Evolutionary conservation across 2,113 vertebrate genomes (phyloP), one percentile per base, ranked within the genome.

Genomic region (Piliocolobus tephrosceles): DNA sequence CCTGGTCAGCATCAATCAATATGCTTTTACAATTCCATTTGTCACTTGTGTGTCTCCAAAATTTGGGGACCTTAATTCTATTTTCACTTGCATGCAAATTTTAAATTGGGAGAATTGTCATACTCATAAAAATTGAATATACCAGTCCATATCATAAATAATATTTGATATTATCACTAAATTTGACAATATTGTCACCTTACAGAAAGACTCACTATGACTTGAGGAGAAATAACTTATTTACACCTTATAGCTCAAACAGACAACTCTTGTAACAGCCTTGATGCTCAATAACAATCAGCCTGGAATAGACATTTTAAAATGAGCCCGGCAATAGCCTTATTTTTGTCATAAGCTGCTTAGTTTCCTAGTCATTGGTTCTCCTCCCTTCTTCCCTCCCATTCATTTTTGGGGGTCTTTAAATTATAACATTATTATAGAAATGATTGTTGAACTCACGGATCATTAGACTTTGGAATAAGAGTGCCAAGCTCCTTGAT

Each of bases 401-500:
- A 96, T 81, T 20, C 45, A 81, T 68, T 96, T 94, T 84, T 17
- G 4, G 81, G 66, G 72, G 8, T 92, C 96, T 58, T 97, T 97
- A 98, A 97, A 96, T 35, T 76, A 94, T 97, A 97, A 98, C 23
- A 93, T 98, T 98, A 97, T 98, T 98, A 95, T 61, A 97, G 85
- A 97, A 98, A 98, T 98, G 87, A 98, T 55, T 97, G 66, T 92
- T 97, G 95, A 98, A 99, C 99, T 99, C 98, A 99, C 99, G 99
- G 99, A 98, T 99, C 99, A 97, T 99, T 99, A 94, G 99, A 99
- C 98, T 99, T 99, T 95, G 99, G 99, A 98, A 99, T 99, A 98
- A 99, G 99, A 32, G 99, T 99, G 98, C 99, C 99, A 98, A 99
- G 99, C 97, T 99, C 99, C 98, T 99, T 99, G 98, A 99, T 99